These are phyloP conservation scores for Todiramphus chloris DNA, from an alignment of 2,113 vertebrate genomes.

Conservation along the genomic window DNA sequence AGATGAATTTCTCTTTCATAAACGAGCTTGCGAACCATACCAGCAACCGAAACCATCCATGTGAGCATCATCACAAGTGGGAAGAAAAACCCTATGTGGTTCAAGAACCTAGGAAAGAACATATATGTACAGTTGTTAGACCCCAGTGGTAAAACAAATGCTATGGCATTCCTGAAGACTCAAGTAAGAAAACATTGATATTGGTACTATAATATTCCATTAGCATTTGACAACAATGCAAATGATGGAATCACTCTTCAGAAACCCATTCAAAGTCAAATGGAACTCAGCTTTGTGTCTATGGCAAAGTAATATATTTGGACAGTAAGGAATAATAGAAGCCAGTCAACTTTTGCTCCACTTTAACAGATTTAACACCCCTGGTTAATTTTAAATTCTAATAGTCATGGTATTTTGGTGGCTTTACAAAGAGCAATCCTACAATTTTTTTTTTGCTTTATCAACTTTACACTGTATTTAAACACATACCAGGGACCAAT, in stretches of 20 bases:
- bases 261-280: background rate
- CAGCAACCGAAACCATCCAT: conserved; percentile 74
- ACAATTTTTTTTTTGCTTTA: background rate
- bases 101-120: conserved; percentile 71
- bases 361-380: background rate
- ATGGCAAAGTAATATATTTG: background rate
- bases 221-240: background rate
- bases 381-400: background rate
- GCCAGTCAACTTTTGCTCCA: background rate
- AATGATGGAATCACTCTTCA: background rate
- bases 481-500: background rate
- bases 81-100: conserved; percentile 72
- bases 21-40: conserved; percentile 74
- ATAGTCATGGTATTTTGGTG: background rate
- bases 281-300: background rate
- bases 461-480: background rate
- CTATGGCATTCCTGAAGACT: too few species aligned
- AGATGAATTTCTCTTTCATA: conserved; percentile 75
- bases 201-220: background rate
- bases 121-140: background rate
- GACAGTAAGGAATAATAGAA: background rate
- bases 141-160: background rate
- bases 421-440: background rate
- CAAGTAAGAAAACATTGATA: too few species aligned
- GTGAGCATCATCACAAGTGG: conserved; percentile 77